phyloP scores from a whole-genome alignment of 92 coral and sea anemone genomes.

The Epizoanthus rinbou region DNA sequence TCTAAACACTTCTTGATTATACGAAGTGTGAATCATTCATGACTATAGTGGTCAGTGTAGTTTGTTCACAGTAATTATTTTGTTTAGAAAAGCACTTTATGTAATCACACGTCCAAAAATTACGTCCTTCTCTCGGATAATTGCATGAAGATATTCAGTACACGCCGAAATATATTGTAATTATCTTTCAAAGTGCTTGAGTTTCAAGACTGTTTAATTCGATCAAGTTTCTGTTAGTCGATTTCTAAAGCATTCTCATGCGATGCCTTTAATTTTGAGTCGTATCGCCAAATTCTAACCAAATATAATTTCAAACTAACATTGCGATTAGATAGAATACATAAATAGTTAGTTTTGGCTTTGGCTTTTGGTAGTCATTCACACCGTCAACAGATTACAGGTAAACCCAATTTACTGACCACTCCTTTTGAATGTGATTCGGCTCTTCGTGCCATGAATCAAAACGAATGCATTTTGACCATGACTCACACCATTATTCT shows the following conservation, averaged over 20 bases:
- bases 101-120: too few species aligned
- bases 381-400: neutral
- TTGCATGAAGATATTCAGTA: too few species aligned
- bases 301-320: neutral
- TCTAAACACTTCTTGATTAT: conserved; percentile 32
- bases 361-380: neutral
- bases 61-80: conserved; percentile 37
- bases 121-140: too few species aligned
- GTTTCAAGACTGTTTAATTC: too few species aligned
- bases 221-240: too few species aligned
- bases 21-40: conserved; percentile 39
- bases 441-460: too few species aligned
- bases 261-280: neutral
- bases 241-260: too few species aligned
- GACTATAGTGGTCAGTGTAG: conserved; percentile 22
- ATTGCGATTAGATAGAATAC: neutral
- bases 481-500: too few species aligned
- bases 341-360: neutral
- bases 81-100: neutral
- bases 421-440: neutral
- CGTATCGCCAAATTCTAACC: neutral
- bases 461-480: too few species aligned
- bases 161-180: too few species aligned
- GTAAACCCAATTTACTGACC: neutral
- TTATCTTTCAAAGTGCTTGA: too few species aligned